These are phyloP conservation scores for Balearica regulorum DNA, from an alignment of 2,797 vertebrate species.

Conservation along the genomic window DNA sequence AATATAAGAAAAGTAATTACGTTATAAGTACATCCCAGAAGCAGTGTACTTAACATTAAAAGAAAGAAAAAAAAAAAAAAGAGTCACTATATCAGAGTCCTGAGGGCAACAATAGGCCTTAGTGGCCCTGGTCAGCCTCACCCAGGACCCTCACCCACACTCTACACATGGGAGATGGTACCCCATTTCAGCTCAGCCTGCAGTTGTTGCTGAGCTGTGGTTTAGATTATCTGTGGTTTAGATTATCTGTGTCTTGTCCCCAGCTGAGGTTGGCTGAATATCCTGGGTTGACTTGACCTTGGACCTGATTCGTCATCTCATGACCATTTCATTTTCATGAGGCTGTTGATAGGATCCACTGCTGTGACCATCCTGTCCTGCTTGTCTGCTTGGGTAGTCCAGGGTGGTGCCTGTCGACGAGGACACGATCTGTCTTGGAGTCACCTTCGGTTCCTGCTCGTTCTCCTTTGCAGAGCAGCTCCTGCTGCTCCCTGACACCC, in stretches of 20 bases:
- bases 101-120: fast-evolving
- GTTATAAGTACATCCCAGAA: background rate
- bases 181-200: background rate
- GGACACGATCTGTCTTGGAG: background rate
- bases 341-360: background rate
- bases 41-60: background rate
- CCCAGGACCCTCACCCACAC: background rate
- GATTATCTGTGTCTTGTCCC: background rate
- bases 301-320: background rate
- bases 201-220: background rate
- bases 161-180: too few relatives aligned
- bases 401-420: background rate
- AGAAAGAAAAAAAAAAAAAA: background rate
- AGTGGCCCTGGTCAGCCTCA: background rate
- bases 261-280: background rate
- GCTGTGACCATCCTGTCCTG: background rate
- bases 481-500: background rate
- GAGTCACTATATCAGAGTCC: background rate
- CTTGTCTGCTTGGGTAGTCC: fast-evolving
- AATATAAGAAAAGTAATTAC: background rate
- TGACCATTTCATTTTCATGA: background rate
- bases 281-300: background rate
- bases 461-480: background rate
- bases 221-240: background rate
- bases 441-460: fast-evolving